Conservation (phyloP, 2,113 vertebrate genomes). For the Coturnix japonica region DNA sequence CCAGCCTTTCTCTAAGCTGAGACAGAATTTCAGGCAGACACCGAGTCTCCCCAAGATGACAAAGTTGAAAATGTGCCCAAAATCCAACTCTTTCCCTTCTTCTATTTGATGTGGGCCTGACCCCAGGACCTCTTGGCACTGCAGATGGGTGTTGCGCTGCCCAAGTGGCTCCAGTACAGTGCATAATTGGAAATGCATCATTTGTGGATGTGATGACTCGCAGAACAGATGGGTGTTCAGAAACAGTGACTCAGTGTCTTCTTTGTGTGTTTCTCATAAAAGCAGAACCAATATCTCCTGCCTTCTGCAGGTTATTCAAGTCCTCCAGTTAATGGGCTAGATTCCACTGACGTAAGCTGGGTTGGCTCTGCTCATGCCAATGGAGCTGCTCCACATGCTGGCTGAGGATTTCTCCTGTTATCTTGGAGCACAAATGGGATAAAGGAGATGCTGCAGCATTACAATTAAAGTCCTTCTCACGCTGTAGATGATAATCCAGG, state of each 20-base stretch:
- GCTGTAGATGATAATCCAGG: slow-evolving; percentile 27
- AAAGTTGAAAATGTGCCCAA: slow-evolving; percentile 16
- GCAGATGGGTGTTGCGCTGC: slow-evolving; percentile 26
- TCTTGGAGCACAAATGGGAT: not conserved
- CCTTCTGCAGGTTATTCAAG: not conserved
- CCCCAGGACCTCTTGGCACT: slow-evolving; percentile 36
- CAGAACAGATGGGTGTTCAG: not conserved
- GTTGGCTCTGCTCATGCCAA: not conserved
- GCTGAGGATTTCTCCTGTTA: not conserved
- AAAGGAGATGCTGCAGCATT: not conserved
- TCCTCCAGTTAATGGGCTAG: not conserved
- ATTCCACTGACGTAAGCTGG: slow-evolving; percentile 1
- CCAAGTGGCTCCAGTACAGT: not conserved
- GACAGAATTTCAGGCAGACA: not conserved
- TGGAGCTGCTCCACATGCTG: not conserved
- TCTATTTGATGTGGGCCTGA: slow-evolving; percentile 34
- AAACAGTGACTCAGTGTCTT: not conserved
- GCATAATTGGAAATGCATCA: slow-evolving; percentile 23
- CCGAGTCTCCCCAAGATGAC: slow-evolving; percentile 1
- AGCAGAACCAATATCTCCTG: not conserved
- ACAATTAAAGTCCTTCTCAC: slow-evolving; percentile 32
- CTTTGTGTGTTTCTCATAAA: not conserved
- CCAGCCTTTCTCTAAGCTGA: not conserved
- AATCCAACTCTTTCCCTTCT: not conserved
- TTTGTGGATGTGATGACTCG: slow-evolving; percentile 47